These are phyloP conservation scores for Excalfactoria chinensis DNA, from an alignment of 2,113 vertebrate genomes.

Conservation along the genomic window DNA sequence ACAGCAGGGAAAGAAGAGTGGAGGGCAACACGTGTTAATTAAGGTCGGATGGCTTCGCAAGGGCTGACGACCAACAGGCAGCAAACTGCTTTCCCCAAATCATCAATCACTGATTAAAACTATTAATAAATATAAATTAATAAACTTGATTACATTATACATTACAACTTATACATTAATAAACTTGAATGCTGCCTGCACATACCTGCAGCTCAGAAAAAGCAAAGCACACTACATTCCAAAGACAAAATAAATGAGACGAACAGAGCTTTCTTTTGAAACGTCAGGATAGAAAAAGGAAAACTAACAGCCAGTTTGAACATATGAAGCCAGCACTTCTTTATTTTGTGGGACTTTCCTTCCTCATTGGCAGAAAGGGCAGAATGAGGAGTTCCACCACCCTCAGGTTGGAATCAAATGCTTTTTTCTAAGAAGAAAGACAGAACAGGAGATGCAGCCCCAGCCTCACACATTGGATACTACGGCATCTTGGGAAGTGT, in stretches of 20 bases:
- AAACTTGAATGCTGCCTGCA: background rate
- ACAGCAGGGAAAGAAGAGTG: rapidly evolving
- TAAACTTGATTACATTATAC: no score
- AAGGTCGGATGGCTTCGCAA: rapidly evolving
- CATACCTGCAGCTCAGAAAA: background rate
- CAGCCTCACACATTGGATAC: background rate
- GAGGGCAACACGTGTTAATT: rapidly evolving
- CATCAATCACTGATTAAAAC: background rate
- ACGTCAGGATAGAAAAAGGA: background rate
- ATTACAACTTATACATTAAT: background rate
- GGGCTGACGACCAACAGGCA: background rate
- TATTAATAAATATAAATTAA: rapidly evolving
- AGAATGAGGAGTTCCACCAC: background rate
- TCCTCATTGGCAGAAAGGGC: background rate
- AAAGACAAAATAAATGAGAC: background rate
- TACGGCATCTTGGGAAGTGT: rapidly evolving
- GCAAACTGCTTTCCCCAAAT: background rate
- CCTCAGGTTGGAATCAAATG: background rate
- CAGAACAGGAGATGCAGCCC: rapidly evolving
- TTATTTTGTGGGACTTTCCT: background rate
- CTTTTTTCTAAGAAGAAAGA: background rate
- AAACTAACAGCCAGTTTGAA: background rate
- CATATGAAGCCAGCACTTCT: background rate
- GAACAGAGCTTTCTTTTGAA: background rate
- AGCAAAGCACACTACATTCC: background rate